Percentiles rank a stretch among this genome's conserved stretches.
phyloP scores from a whole-genome alignment of 2,888 invertebrate genomes.

The Liopterus haemorrhoidalis region DNA sequence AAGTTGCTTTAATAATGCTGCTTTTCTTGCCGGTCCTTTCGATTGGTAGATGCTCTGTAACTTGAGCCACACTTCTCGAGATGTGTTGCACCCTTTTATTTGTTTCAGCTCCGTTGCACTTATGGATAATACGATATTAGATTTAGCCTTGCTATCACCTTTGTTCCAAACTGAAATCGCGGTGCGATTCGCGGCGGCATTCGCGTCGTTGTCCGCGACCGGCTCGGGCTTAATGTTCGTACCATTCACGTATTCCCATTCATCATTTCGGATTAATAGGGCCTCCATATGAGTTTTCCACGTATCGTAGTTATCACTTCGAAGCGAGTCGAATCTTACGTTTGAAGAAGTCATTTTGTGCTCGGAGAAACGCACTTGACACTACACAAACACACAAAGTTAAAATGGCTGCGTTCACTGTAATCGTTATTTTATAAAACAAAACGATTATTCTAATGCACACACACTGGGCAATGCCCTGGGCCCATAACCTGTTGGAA shows the following conservation, averaged over 20 bases:
- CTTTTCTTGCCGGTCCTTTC: constrained; percentile 38
- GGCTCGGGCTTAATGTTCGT: no score
- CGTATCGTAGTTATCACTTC: constrained; percentile 7
- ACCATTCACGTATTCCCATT: constrained; percentile 8
- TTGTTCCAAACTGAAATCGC: not conserved
- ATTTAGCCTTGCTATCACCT: not conserved
- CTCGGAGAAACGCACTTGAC: not conserved
- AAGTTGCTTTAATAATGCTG: constrained; percentile 37
- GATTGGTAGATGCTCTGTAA: constrained; percentile 36
- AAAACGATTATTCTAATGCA: no score
- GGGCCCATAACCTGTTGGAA: constrained; percentile 15
- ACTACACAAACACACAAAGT: no score
- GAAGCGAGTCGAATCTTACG: not conserved
- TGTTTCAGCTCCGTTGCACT: constrained; percentile 31
- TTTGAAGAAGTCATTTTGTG: constrained; percentile 2
- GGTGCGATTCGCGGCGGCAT: constrained; percentile 1
- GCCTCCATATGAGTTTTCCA: constrained; percentile 12
- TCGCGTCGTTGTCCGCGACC: not conserved
- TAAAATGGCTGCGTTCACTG: no score
- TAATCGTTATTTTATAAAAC: no score
- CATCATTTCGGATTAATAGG: constrained; percentile 3
- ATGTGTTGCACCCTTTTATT: constrained; percentile 30
- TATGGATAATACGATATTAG: constrained; percentile 2
- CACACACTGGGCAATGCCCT: constrained; percentile 3
- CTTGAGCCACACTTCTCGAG: constrained; percentile 36